Evolutionary conservation across 2,113 vertebrate species (phyloP).

Genomic region (Puntigrus tetrazona): DNA sequence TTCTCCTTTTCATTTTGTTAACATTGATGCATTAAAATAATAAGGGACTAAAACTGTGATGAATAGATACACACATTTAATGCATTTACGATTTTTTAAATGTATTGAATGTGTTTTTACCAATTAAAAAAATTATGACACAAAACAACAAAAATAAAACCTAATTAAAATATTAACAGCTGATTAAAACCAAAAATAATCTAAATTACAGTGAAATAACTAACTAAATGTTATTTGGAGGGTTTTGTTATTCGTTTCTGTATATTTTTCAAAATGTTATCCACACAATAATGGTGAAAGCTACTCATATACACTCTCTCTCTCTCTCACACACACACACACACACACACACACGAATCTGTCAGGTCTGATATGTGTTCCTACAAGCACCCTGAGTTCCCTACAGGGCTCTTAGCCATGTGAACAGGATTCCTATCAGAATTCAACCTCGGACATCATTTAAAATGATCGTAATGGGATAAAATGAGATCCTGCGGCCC

Average conservation of each 20-base stretch:
- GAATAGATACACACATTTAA: neutral
- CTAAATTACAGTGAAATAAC: too few relatives aligned
- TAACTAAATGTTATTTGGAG: neutral
- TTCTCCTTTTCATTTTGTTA: neutral
- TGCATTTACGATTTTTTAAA: too few relatives aligned
- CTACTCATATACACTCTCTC: slow-evolving; percentile 33
- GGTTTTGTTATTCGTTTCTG: neutral
- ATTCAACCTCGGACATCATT: neutral
- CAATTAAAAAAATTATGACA: too few relatives aligned
- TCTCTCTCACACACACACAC: neutral
- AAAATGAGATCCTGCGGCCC: slow-evolving; percentile 1
- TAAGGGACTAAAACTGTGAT: neutral
- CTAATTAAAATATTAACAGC: too few relatives aligned
- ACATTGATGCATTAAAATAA: neutral
- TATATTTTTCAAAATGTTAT: neutral
- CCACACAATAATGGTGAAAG: neutral
- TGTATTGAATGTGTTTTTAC: too few relatives aligned
- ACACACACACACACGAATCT: neutral
- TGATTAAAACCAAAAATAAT: neutral
- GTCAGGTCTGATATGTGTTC: neutral
- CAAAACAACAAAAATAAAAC: neutral
- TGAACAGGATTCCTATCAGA: neutral
- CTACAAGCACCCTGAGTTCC: neutral
- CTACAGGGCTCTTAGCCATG: neutral
- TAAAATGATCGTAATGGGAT: slow-evolving; percentile 6